Evolutionary conservation across 2,113 vertebrate genomes (phyloP).

Genomic region (Meleagris gallopavo): DNA sequence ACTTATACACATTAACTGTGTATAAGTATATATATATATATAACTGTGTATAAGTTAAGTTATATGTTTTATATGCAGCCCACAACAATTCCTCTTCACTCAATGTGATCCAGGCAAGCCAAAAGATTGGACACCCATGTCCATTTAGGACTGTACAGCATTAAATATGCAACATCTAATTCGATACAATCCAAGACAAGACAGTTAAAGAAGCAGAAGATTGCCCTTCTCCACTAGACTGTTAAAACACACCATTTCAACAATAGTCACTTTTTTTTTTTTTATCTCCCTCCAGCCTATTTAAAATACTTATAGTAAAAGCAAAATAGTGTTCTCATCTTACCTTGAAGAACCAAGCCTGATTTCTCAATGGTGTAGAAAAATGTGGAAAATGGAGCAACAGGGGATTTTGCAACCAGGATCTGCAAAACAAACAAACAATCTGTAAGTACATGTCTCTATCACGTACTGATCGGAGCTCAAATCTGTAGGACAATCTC

Average conservation of each 20-base stretch:
- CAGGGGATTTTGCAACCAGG: conserved; percentile 85
- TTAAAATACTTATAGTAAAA: conserved; percentile 6
- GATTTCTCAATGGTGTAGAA: conserved; percentile 81
- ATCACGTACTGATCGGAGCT: not conserved
- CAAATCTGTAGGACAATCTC: not conserved
- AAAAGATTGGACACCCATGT: not conserved
- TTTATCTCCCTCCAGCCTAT: not conserved
- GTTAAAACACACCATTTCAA: not conserved
- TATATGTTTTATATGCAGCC: too few relatives aligned
- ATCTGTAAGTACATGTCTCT: not conserved
- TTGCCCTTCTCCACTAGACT: not conserved
- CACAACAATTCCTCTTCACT: too few relatives aligned
- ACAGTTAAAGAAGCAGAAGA: not conserved
- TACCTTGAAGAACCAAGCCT: conserved; percentile 85
- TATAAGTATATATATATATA: too few relatives aligned
- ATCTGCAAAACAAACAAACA: conserved; percentile 75
- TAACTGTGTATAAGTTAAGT: too few relatives aligned
- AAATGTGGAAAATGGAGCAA: conserved; percentile 81
- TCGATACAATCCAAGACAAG: not conserved
- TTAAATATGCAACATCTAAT: not conserved
- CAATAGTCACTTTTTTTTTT: not conserved
- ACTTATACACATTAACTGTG: too few relatives aligned
- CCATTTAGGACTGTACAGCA: not conserved
- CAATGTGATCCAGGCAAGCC: too few relatives aligned
- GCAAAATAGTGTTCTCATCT: conserved; percentile 35